These are phyloP conservation scores for Cephonodes hylas DNA, from an alignment of 2,888 invertebrate genomes.

Conservation along the genomic window DNA sequence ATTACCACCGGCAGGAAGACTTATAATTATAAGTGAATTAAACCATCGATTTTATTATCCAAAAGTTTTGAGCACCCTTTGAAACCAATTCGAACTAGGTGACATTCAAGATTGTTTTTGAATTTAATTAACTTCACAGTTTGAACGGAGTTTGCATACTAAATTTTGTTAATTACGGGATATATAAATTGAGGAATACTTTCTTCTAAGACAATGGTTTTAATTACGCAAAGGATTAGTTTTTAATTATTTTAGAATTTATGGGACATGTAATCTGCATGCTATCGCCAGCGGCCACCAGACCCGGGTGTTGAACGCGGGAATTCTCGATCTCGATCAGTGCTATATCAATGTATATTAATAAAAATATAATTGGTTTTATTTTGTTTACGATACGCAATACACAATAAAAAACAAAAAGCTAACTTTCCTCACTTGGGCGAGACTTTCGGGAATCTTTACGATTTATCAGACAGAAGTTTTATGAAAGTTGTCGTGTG, in stretches of 20 bases:
- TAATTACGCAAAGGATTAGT: too few species aligned
- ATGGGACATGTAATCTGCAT: too few species aligned
- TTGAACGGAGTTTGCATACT: background rate
- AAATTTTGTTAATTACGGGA: background rate
- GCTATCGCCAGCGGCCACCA: too few species aligned
- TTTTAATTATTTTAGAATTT: too few species aligned
- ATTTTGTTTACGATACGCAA: too few species aligned
- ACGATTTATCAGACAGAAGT: slow-evolving; percentile 26
- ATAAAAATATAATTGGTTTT: too few species aligned
- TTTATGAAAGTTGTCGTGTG: slow-evolving; percentile 27
- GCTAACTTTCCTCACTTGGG: background rate
- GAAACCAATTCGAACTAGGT: slow-evolving; percentile 27
- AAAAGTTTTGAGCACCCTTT: slow-evolving; percentile 24
- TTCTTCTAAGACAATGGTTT: background rate
- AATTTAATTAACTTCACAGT: background rate
- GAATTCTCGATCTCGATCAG: too few species aligned
- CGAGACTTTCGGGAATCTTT: slow-evolving; percentile 24
- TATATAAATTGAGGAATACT: background rate
- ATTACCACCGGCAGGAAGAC: slow-evolving; percentile 21
- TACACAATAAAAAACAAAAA: too few species aligned
- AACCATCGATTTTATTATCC: slow-evolving; percentile 42
- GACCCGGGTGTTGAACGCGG: too few species aligned
- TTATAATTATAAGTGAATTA: slow-evolving; percentile 47
- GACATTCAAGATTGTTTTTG: slow-evolving; percentile 25
- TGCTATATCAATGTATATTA: too few species aligned